These are phyloP conservation scores for Myripristis jacobus DNA, from an alignment of 2,797 vertebrate species.

Conservation along the genomic window DNA sequence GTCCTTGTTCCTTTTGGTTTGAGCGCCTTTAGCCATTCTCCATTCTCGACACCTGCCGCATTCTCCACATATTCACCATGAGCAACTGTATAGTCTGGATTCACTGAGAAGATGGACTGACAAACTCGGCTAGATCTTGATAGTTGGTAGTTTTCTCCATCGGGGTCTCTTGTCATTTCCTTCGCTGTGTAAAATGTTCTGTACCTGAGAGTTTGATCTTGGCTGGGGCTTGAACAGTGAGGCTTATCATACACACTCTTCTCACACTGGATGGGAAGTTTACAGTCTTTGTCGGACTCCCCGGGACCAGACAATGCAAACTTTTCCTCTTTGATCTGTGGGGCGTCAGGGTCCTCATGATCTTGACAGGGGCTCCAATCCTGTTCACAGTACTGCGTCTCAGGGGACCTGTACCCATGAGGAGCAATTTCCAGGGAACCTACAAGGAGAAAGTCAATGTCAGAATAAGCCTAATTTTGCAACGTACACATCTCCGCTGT, in stretches of 20 bases:
- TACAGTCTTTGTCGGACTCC: background rate
- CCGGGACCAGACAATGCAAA: background rate
- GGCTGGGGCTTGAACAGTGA: too few species aligned
- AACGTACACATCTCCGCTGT: background rate
- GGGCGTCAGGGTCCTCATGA: background rate
- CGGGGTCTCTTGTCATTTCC: background rate
- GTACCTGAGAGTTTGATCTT: too few species aligned
- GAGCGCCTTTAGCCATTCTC: background rate
- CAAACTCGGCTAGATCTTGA: background rate
- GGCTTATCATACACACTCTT: background rate
- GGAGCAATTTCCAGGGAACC: background rate
- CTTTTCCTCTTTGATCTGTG: slow-evolving; percentile 22
- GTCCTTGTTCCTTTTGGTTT: background rate
- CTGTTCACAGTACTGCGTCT: background rate
- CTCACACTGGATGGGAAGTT: background rate
- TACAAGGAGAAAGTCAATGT: background rate
- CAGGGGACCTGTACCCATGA: background rate
- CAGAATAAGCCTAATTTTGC: background rate
- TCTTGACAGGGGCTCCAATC: slow-evolving; percentile 9
- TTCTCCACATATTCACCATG: background rate
- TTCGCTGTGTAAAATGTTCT: background rate
- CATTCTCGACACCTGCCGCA: background rate
- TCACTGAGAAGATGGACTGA: background rate
- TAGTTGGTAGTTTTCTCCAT: background rate
- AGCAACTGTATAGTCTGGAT: background rate